A percentile compares a stretch with the other conserved stretches of the same genome.
These are phyloP conservation scores for Thripadectes ignobilis DNA, from an alignment of 2,797 vertebrate genomes.

Conservation along the genomic window DNA sequence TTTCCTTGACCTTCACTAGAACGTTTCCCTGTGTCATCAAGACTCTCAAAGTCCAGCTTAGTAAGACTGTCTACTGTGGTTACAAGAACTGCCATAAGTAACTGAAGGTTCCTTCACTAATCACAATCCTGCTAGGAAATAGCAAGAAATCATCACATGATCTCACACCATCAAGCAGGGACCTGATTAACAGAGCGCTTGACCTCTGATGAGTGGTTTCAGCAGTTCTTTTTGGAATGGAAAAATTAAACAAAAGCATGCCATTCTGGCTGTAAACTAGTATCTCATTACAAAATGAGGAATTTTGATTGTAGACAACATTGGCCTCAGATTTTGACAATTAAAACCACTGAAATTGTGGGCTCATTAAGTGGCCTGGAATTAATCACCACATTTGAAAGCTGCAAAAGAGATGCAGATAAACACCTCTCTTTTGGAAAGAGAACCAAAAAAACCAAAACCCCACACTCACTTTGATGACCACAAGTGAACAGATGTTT, in stretches of 20 bases:
- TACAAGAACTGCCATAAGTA: background rate
- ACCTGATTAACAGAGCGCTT: background rate
- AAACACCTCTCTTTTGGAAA: background rate
- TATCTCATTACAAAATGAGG: background rate
- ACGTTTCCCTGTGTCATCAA: background rate
- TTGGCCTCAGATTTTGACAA: background rate
- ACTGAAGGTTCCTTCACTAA: background rate
- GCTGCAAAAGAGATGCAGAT: background rate
- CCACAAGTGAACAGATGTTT: background rate
- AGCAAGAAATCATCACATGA: background rate
- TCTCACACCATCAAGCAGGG: background rate
- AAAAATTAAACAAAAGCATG: background rate
- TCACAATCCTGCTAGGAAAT: background rate
- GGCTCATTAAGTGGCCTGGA: background rate
- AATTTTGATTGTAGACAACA: background rate
- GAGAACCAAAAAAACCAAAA: fast-evolving
- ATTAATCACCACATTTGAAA: background rate
- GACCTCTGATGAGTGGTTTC: background rate
- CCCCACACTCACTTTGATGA: background rate
- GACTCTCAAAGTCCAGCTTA: background rate
- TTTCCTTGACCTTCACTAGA: background rate
- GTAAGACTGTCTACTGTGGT: background rate
- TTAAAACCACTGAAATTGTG: background rate
- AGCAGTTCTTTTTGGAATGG: background rate
- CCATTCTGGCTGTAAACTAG: background rate